Evolutionary conservation across 1,140 invertebrate genomes (phyloP), one percentile per base, ranked within the genome.

Genomic region (Diorhabda sublineata): DNA sequence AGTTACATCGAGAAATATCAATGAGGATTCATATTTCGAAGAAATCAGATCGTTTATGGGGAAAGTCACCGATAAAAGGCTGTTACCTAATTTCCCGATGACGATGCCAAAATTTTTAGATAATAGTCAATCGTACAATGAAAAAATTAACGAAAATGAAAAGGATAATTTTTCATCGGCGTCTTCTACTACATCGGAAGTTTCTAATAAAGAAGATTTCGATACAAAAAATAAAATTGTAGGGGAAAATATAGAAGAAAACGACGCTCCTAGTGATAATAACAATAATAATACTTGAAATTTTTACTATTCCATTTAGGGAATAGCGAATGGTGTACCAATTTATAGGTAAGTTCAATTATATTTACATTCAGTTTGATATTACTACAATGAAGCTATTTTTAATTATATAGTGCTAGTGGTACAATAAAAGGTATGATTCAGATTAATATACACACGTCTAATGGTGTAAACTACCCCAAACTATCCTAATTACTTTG

Each of bases 31-130:
- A 57, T 97, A 96, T 77, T 96, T 96, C 81, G 93, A 96, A 75
- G 95, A 97, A 82, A 96, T 97, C 71, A 86, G 95, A 68, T 92
- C 90, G 63, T 97, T 97, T 82, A 96, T 97, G 88, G 94, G 94
- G 3, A 95, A 96, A 81, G 94, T 96, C 52, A 94, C 92, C 2
- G 80, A 82, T 68, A 77, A 81, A 26, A 71, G 81, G 67, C 52
- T 82, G 3, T 47, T 80, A 9, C 67, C 74, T 6, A 78, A 76
- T 65, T 80, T 80, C 59, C 77, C 77, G 2, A 71, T 45, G 71
- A 77, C 58, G 72, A 78, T 57, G 72, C 78, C 42, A 68, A 84
- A 71, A 80, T 80, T 64, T 75, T 81, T 72, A 76, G 82, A 76
- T 56, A 82, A 83, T 57, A 82, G 82, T 41, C 82, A 84, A 45